Evolutionary conservation across 35 echinoderm and acorn worm genomes (phyloP).

Genomic region (Holothuria glaberrima): DNA sequence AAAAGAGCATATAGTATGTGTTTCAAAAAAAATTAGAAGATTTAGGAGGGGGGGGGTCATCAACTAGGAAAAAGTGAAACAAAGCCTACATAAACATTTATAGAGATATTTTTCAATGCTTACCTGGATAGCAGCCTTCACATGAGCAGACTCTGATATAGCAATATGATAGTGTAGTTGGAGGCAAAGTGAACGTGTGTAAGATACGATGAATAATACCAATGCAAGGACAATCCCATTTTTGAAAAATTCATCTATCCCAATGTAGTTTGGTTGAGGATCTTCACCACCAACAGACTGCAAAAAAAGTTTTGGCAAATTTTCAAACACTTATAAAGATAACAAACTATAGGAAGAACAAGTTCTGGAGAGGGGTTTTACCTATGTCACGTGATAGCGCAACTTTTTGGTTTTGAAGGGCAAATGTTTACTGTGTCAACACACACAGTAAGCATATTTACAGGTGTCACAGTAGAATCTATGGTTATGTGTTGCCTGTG

Average conservation of each 20-base stretch:
- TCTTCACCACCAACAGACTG: constrained; percentile 3
- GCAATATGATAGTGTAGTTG: constrained; percentile 93
- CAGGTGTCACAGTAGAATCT: no score
- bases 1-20: not conserved
- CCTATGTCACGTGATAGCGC: no score
- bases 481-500: no score
- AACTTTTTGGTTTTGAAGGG: no score
- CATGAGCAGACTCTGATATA: constrained; percentile 89
- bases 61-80: no score
- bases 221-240: constrained; percentile 86
- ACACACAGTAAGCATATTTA: no score
- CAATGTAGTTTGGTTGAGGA: constrained; percentile 63
- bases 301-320: no score
- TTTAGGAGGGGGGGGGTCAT: no score
- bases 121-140: constrained; percentile 94
- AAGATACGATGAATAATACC: constrained; percentile 68
- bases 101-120: not conserved
- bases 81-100: not conserved
- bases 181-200: constrained; percentile 67
- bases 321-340: no score
- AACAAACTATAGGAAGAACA: no score
- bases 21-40: not conserved
- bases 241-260: constrained; percentile 65
- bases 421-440: no score
- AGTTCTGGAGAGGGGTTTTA: no score